Percentiles rank a stretch among this genome's conserved stretches.
Evolutionary conservation across 2,888 invertebrate genomes (phyloP).

Genomic region (Andrena hattorfiana): DNA sequence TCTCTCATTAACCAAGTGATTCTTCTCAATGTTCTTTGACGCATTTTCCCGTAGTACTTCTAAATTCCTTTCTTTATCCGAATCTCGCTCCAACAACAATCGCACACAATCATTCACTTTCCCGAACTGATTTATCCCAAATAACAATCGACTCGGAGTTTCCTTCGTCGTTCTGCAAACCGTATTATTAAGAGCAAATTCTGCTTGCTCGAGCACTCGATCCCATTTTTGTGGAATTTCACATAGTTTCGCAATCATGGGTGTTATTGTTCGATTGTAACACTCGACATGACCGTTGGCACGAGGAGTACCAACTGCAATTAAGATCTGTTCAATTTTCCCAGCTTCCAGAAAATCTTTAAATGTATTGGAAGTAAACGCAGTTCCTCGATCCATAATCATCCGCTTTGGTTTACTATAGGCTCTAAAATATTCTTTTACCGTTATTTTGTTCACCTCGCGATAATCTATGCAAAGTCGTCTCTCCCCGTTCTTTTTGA

Average conservation of each 20-base stretch:
- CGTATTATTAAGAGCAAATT: not conserved
- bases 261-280: constrained; percentile 6
- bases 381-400: constrained; percentile 2
- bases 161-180: not conserved
- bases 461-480: too few relatives aligned
- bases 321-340: constrained; percentile 1
- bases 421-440: constrained; percentile 1
- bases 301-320: not conserved
- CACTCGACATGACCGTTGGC: constrained; percentile 22
- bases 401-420: constrained; percentile 11
- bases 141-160: constrained; percentile 3
- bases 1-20: not conserved
- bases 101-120: not conserved
- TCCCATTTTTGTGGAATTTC: too few relatives aligned
- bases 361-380: not conserved
- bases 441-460: too few relatives aligned
- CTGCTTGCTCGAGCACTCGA: constrained; percentile 2
- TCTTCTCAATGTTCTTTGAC: not conserved
- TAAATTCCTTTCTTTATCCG: not conserved
- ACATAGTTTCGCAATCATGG: not conserved
- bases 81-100: not conserved
- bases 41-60: not conserved
- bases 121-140: constrained; percentile 2
- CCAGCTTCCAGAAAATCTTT: not conserved
- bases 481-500: too few relatives aligned